A percentile compares a stretch with the other conserved stretches of the same genome.
Conservation (phyloP, 1,140 invertebrate genomes). For the Palaemon carinicauda region DNA sequence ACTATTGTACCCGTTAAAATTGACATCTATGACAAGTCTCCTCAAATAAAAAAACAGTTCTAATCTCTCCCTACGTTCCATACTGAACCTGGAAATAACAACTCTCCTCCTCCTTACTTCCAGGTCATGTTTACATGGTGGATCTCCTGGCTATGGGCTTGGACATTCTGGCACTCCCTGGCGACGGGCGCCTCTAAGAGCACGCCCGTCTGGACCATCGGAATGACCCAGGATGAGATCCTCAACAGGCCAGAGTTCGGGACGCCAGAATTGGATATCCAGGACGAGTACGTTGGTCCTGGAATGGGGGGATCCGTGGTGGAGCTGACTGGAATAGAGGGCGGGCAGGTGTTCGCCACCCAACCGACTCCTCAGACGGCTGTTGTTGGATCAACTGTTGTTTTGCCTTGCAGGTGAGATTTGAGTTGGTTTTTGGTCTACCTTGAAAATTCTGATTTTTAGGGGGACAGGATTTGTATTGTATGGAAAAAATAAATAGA, state of each 20-base stretch:
- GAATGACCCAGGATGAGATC: no score
- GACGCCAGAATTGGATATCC: neutral
- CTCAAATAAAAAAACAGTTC: no score
- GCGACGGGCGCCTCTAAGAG: neutral
- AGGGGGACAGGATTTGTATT: no score
- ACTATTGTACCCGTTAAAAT: no score
- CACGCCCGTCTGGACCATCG: no score
- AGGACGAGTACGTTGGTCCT: conserved; percentile 11
- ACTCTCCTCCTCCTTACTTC: neutral
- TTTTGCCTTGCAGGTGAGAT: conserved; percentile 47
- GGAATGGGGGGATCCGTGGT: conserved; percentile 27
- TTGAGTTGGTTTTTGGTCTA: no score
- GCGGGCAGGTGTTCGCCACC: conserved; percentile 35
- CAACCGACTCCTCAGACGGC: conserved; percentile 44
- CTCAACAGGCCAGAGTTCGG: neutral
- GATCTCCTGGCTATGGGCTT: conserved; percentile 36
- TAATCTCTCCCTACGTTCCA: no score
- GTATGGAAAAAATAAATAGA: no score
- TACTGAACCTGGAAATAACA: neutral
- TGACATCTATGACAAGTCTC: no score
- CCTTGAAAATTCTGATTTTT: no score
- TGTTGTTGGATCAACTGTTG: conserved; percentile 35
- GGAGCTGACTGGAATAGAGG: neutral
- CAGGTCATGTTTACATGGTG: conserved; percentile 44
- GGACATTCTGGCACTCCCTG: neutral